Conservation (phyloP, 2,113 vertebrate species). For the Elephas maximus region DNA sequence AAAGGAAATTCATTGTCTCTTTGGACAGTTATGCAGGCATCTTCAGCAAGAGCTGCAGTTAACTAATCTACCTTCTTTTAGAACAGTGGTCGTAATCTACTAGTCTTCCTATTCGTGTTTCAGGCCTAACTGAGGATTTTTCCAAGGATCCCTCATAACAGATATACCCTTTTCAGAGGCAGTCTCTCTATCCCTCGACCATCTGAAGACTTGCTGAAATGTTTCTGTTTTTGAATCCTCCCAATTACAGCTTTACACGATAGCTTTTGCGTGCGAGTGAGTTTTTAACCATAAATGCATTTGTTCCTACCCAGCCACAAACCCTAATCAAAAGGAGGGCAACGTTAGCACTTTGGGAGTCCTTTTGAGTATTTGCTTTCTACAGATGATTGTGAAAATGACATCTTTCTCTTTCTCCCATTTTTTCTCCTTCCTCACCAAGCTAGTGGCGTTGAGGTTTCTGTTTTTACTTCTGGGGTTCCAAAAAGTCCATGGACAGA, state of each 20-base stretch:
- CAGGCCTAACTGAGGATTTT: background rate
- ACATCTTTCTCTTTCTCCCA: background rate
- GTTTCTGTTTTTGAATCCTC: constrained; percentile 23
- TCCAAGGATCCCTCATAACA: background rate
- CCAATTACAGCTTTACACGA: background rate
- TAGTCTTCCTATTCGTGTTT: constrained; percentile 31
- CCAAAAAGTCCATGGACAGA: background rate
- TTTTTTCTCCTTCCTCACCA: constrained; percentile 19
- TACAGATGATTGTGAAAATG: background rate
- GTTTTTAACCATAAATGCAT: background rate
- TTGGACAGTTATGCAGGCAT: background rate
- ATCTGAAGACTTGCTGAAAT: constrained; percentile 19
- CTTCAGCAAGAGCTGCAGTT: background rate
- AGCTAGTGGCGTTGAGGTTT: constrained; percentile 1
- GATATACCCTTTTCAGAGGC: constrained; percentile 2
- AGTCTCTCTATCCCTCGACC: background rate
- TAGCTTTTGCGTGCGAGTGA: background rate
- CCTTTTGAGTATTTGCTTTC: constrained; percentile 23
- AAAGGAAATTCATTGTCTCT: constrained; percentile 29
- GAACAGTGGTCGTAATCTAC: background rate
- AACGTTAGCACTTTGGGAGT: background rate
- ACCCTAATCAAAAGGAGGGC: background rate
- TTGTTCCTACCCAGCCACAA: background rate
- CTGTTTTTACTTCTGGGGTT: background rate
- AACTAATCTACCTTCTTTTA: background rate